Evolutionary conservation across 2,888 invertebrate genomes (phyloP).

Genomic region (Drosophila kambysellisi): DNA sequence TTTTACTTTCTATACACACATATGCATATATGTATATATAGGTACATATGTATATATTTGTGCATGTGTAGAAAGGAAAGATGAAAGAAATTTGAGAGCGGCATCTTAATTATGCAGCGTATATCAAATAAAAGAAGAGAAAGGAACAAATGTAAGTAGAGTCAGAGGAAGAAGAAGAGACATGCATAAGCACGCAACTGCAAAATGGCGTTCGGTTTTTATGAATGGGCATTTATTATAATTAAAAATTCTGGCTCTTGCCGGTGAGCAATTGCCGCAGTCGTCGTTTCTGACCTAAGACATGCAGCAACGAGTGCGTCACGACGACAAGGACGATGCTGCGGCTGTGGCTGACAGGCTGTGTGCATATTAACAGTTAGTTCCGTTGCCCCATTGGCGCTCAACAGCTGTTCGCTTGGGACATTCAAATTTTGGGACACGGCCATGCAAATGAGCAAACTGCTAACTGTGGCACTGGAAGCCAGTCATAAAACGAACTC

Average conservation of each 20-base stretch:
- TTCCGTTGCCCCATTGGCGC: conserved; percentile 56
- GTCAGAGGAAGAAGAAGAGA: background rate
- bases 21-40: too few species aligned
- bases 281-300: conserved; percentile 79
- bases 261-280: conserved; percentile 44
- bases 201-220: conserved; percentile 71
- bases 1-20: too few species aligned
- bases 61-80: background rate
- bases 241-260: conserved; percentile 74
- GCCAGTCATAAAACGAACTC: background rate
- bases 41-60: background rate
- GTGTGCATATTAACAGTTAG: conserved; percentile 47
- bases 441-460: conserved; percentile 49
- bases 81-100: conserved; percentile 29
- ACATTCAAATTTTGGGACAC: conserved; percentile 45
- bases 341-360: conserved; percentile 34
- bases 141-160: conserved; percentile 2
- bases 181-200: conserved; percentile 65
- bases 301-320: conserved; percentile 73
- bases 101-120: conserved; percentile 65
- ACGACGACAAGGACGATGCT: conserved; percentile 42
- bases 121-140: conserved; percentile 11
- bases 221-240: conserved; percentile 81
- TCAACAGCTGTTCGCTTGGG: conserved; percentile 74
- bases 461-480: conserved; percentile 74